These are phyloP conservation scores for Phasia obesa DNA, from an alignment of 2,888 invertebrate genomes.

Conservation along the genomic window DNA sequence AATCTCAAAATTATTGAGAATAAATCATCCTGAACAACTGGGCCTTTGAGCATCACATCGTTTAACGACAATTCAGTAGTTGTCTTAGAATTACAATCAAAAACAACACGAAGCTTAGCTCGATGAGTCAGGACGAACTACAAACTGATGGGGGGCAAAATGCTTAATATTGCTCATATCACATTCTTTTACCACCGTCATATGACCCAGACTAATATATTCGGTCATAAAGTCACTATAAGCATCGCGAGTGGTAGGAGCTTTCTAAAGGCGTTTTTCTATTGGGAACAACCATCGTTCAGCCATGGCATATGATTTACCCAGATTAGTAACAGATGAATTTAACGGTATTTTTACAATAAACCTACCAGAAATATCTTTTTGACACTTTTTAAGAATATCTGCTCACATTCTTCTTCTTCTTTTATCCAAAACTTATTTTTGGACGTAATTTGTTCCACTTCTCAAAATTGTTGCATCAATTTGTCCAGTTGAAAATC, in stretches of 20 bases:
- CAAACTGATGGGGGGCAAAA: neutral
- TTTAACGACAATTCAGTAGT: conserved; percentile 63
- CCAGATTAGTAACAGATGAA: conserved; percentile 3
- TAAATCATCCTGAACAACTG: conserved; percentile 59
- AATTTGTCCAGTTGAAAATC: conserved; percentile 8
- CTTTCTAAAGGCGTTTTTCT: neutral
- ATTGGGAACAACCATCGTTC: conserved; percentile 1
- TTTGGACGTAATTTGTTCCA: no score
- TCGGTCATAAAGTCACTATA: neutral
- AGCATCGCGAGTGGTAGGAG: neutral
- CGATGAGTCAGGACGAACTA: neutral
- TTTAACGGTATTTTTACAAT: conserved; percentile 19
- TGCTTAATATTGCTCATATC: neutral
- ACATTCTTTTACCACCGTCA: neutral
- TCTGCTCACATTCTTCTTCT: conserved; percentile 23
- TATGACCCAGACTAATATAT: neutral
- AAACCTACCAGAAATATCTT: conserved; percentile 28
- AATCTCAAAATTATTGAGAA: conserved; percentile 59
- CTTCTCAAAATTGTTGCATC: no score
- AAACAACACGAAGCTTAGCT: conserved; percentile 61
- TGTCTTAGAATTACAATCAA: conserved; percentile 17
- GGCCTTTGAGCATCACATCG: conserved; percentile 63
- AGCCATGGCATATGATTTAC: neutral
- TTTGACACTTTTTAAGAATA: neutral
- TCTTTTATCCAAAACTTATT: conserved; percentile 19